phyloP scores from a whole-genome alignment of 2,113 vertebrate genomes.

The Zosterops borbonicus region DNA sequence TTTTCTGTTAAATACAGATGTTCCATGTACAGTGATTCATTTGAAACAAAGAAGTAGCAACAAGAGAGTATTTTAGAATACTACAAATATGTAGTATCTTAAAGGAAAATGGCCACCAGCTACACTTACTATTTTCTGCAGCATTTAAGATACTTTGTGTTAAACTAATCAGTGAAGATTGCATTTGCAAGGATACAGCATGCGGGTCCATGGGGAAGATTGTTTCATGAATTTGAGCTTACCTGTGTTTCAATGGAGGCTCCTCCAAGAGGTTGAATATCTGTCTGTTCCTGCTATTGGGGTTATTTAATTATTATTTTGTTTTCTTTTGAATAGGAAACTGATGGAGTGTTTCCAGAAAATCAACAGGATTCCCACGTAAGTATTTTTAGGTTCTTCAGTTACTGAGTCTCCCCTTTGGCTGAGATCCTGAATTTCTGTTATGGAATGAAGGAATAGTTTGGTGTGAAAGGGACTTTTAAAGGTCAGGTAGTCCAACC shows the following conservation, averaged over 20 bases:
- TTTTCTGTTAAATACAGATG: not conserved
- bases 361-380: conserved; percentile 85
- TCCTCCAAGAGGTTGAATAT: not conserved
- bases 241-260: not conserved
- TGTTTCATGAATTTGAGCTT: not conserved
- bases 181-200: fast-evolving
- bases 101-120: not conserved
- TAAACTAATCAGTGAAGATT: not conserved
- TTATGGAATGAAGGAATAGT: not conserved
- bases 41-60: not conserved
- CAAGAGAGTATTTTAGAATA: not conserved
- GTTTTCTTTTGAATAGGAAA: conserved; percentile 72
- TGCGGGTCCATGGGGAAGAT: not conserved
- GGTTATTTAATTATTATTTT: fast-evolving
- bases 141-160: not conserved
- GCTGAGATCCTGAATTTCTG: not conserved
- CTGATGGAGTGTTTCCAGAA: conserved; percentile 81
- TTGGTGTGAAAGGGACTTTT: not conserved
- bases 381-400: conserved; percentile 43
- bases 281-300: not conserved
- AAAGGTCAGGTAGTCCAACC: not conserved
- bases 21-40: not conserved
- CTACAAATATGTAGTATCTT: not conserved
- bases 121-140: not conserved
- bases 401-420: not conserved